Evolutionary conservation across 2,113 vertebrate species (phyloP).

Genomic region (Columba livia): DNA sequence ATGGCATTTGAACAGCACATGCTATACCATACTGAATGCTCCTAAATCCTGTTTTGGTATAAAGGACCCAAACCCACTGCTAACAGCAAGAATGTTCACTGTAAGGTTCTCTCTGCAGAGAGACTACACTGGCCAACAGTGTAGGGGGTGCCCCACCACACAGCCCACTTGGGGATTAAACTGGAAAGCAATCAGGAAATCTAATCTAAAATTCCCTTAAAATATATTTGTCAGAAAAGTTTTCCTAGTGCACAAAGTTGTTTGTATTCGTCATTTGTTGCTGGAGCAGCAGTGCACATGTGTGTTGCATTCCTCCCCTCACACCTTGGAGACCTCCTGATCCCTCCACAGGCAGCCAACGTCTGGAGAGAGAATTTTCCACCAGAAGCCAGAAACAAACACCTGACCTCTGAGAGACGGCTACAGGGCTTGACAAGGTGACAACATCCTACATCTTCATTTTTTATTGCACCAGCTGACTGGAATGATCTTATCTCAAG

Average conservation of each 20-base stretch:
- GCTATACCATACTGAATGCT: neutral
- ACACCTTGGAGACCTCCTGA: neutral
- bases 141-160: no score
- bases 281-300: neutral
- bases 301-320: neutral
- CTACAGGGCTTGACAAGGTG: neutral
- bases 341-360: neutral
- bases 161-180: neutral
- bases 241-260: neutral
- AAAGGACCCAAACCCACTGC: neutral
- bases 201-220: neutral
- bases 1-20: neutral
- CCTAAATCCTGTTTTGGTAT: neutral
- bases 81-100: neutral
- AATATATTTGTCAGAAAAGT: neutral
- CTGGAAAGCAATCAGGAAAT: neutral
- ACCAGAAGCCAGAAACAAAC: neutral
- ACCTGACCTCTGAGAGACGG: neutral
- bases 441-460: neutral
- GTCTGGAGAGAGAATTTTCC: accelerated
- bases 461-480: neutral
- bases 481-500: neutral
- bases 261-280: neutral
- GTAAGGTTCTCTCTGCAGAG: neutral
- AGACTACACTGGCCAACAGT: neutral